Evolutionary conservation across 1,140 invertebrate species (phyloP).

Genomic region (Diprion similis): DNA sequence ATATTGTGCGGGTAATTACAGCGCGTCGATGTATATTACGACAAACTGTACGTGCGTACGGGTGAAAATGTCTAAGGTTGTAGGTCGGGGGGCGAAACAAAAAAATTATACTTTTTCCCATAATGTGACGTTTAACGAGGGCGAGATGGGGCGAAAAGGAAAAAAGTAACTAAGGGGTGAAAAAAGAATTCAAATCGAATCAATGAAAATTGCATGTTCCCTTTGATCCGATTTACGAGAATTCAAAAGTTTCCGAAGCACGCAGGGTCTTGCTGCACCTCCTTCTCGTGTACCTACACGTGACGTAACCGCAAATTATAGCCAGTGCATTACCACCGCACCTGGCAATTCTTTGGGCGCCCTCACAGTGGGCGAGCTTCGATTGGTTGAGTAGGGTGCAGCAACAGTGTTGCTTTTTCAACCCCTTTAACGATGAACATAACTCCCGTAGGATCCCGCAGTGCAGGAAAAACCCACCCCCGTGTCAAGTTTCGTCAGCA

Average conservation of each 20-base stretch:
- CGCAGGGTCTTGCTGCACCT: background rate
- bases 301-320: conserved; percentile 11
- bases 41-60: too few species aligned
- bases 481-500: too few species aligned
- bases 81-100: too few species aligned
- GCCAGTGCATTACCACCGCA: background rate
- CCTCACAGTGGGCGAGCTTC: conserved; percentile 6
- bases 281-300: background rate
- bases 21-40: too few species aligned
- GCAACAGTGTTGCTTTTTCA: background rate
- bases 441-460: background rate
- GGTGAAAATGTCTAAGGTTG: too few species aligned
- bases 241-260: background rate
- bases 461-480: too few species aligned
- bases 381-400: conserved; percentile 3
- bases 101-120: background rate
- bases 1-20: too few species aligned
- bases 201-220: conserved; percentile 51
- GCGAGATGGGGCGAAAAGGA: background rate
- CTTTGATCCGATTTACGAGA: conserved; percentile 9
- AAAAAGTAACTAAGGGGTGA: background rate
- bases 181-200: background rate
- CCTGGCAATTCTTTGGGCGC: background rate
- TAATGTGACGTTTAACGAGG: background rate
- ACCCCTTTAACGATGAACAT: background rate